These are phyloP conservation scores for Macrotrachela quadricornifera DNA, from an alignment of 1,140 invertebrate species.

Conservation along the genomic window DNA sequence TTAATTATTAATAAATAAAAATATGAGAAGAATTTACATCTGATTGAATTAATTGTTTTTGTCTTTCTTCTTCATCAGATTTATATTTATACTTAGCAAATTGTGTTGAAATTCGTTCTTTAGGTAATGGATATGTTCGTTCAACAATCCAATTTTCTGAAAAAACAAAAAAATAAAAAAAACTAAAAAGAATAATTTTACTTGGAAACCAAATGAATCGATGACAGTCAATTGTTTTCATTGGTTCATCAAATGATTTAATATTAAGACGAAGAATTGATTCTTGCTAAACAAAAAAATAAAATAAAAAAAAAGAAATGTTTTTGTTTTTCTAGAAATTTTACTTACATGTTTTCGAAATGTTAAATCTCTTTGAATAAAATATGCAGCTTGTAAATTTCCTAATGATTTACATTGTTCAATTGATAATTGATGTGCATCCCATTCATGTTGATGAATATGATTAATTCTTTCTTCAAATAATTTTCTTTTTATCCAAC, in stretches of 20 bases:
- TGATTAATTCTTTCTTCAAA: slow-evolving; percentile 38
- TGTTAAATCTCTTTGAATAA: slow-evolving; percentile 59
- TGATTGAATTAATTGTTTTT: no score
- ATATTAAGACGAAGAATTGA: no score
- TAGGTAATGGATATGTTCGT: not conserved
- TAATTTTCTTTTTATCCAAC: slow-evolving; percentile 51
- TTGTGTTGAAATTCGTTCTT: not conserved
- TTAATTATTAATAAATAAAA: no score
- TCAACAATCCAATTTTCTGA: not conserved
- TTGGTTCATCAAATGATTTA: slow-evolving; percentile 43
- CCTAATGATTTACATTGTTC: slow-evolving; percentile 42
- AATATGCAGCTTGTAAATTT: slow-evolving; percentile 56
- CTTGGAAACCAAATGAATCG: slow-evolving; percentile 65
- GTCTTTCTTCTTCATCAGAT: no score
- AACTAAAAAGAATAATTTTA: slow-evolving; percentile 50
- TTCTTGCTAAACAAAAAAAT: no score
- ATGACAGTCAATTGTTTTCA: slow-evolving; percentile 50
- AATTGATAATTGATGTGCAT: slow-evolving; percentile 67
- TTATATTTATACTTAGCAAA: not conserved
- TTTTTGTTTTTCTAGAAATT: slow-evolving; percentile 50
- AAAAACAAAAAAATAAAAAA: slow-evolving; percentile 34
- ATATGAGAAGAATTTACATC: no score
- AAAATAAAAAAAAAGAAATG: no score
- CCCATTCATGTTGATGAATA: slow-evolving; percentile 42
- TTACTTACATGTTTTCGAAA: slow-evolving; percentile 60